phyloP scores from a whole-genome alignment of 2,797 vertebrate species.

The Leptatherina wallacei region DNA sequence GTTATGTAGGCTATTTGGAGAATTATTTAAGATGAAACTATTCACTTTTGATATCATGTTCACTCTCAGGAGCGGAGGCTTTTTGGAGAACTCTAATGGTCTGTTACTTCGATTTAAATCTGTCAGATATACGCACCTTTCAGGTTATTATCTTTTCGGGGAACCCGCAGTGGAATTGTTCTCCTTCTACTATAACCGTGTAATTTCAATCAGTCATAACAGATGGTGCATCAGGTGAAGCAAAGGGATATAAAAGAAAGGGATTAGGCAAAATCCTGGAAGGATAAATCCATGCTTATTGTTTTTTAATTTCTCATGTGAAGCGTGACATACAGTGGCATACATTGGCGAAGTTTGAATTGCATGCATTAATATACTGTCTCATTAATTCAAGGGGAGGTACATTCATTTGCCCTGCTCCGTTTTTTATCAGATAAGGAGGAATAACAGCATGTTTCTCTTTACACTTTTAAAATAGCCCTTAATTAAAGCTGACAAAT shows the following conservation, averaged over 20 bases:
- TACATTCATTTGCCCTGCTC: conserved; percentile 37
- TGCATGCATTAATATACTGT: conserved; percentile 14
- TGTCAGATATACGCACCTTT: conserved; percentile 68
- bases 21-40: conserved; percentile 65
- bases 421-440: conserved; percentile 57
- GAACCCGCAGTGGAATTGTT: conserved; percentile 54
- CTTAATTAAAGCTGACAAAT: conserved; percentile 73
- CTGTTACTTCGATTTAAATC: conserved; percentile 76
- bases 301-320: conserved; percentile 41
- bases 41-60: conserved; percentile 65
- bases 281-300: conserved; percentile 45
- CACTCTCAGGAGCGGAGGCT: conserved; percentile 56
- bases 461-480: conserved; percentile 65
- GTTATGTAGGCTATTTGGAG: conserved; percentile 65
- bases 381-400: conserved; percentile 41
- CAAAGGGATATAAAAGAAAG: conserved; percentile 31
- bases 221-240: conserved; percentile 27
- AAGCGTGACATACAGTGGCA: conserved; percentile 34
- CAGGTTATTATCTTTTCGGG: conserved; percentile 69
- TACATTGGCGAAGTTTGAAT: not conserved
- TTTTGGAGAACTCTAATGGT: conserved; percentile 69
- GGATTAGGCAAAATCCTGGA: conserved; percentile 40
- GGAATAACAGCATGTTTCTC: conserved; percentile 36
- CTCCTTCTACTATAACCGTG: conserved; percentile 42
- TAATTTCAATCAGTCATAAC: conserved; percentile 66